Evolutionary conservation across 2,888 invertebrate species (phyloP).

Genomic region (Romanomermis culicivorax): DNA sequence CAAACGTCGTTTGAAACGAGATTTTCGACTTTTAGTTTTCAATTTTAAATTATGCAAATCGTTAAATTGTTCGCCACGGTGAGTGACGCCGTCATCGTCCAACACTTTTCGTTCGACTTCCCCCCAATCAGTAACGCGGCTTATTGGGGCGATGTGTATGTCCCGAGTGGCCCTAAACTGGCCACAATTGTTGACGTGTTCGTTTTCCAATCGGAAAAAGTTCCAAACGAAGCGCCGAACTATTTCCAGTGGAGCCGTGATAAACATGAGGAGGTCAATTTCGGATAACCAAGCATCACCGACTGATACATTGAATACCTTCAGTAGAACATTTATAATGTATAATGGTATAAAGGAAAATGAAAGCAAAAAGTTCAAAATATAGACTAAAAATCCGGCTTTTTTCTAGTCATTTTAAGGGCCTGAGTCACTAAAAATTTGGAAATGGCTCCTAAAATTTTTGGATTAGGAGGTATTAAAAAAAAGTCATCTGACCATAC

Average conservation of each 20-base stretch:
- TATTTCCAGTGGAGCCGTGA: slow-evolving; percentile 25
- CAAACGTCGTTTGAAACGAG: neutral
- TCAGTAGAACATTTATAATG: too few relatives aligned
- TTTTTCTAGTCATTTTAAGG: too few relatives aligned
- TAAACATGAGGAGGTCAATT: slow-evolving; percentile 38
- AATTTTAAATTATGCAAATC: neutral
- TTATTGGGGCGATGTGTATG: slow-evolving; percentile 73
- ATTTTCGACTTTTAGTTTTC: neutral
- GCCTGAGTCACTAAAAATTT: too few relatives aligned
- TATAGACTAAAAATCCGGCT: too few relatives aligned
- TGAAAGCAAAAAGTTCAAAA: too few relatives aligned
- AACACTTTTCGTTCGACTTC: neutral
- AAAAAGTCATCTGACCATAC: too few relatives aligned
- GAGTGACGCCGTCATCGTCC: neutral
- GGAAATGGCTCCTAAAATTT: too few relatives aligned
- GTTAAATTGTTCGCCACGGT: neutral
- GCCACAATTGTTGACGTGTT: slow-evolving; percentile 94
- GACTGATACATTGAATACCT: slow-evolving; percentile 36
- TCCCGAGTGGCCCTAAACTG: slow-evolving; percentile 87
- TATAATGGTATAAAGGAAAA: too few relatives aligned
- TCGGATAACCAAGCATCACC: slow-evolving; percentile 53
- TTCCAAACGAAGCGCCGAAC: slow-evolving; percentile 79
- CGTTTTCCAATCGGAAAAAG: slow-evolving; percentile 95
- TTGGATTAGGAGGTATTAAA: too few relatives aligned
- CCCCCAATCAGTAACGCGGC: neutral